phyloP scores from a whole-genome alignment of 1,140 invertebrate genomes.

The Drosophila repletoides region DNA sequence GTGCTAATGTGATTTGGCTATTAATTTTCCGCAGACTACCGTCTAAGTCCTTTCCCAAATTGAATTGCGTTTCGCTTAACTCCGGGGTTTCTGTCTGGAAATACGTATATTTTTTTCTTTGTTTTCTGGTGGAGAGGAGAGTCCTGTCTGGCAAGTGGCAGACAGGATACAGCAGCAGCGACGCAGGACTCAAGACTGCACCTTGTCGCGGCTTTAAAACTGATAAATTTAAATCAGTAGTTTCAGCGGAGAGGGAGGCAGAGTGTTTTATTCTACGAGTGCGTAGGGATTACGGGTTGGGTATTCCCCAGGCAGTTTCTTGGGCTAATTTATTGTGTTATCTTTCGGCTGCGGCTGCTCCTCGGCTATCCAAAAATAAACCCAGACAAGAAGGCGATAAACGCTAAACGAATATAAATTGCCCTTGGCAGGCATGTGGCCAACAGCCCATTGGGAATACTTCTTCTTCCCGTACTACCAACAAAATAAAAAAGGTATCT shows the following conservation, averaged over 20 bases:
- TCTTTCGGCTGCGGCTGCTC: constrained; percentile 27
- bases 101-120: too few relatives aligned
- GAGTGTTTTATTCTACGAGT: constrained; percentile 14
- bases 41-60: constrained; percentile 49
- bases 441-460: constrained; percentile 23
- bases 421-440: constrained; percentile 23
- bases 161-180: constrained; percentile 37
- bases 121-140: too few relatives aligned
- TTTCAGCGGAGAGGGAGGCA: neutral
- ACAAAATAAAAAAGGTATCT: neutral
- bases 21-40: constrained; percentile 50
- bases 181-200: too few relatives aligned
- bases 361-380: constrained; percentile 21
- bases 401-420: constrained; percentile 50
- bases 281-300: constrained; percentile 17
- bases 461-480: too few relatives aligned
- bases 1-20: constrained; percentile 63
- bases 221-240: constrained; percentile 57
- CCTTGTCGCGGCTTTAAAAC: constrained; percentile 31
- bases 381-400: constrained; percentile 28
- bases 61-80: constrained; percentile 48
- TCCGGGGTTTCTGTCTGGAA: too few relatives aligned
- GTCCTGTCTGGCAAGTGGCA: constrained; percentile 11
- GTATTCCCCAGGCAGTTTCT: constrained; percentile 38
- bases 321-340: constrained; percentile 60